These are phyloP conservation scores for Holotrichia oblita DNA, from an alignment of 1,140 invertebrate species.

Conservation along the genomic window DNA sequence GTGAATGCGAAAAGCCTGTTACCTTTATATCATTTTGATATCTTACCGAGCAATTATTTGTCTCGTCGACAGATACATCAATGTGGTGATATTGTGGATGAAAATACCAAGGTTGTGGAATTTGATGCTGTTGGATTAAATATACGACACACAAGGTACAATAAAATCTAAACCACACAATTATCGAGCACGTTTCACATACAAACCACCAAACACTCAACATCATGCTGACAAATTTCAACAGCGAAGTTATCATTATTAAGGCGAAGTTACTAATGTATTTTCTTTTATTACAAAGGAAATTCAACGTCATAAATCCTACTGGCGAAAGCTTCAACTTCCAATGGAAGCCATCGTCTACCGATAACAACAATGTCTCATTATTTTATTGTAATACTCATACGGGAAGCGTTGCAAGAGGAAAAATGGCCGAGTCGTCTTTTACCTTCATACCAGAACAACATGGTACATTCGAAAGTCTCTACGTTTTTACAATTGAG, in stretches of 20 bases:
- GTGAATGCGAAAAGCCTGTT: slow-evolving; percentile 57
- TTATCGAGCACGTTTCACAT: no score
- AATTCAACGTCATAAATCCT: slow-evolving; percentile 61
- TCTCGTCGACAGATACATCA: slow-evolving; percentile 49
- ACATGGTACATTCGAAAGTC: slow-evolving; percentile 60
- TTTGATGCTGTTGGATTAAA: slow-evolving; percentile 59
- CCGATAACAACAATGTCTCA: slow-evolving; percentile 48
- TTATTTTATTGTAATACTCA: slow-evolving; percentile 59
- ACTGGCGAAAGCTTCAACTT: slow-evolving; percentile 59
- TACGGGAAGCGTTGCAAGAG: slow-evolving; percentile 57
- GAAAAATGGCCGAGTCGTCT: slow-evolving; percentile 54
- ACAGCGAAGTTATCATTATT: no score
- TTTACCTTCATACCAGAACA: slow-evolving; percentile 61
- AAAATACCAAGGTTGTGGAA: slow-evolving; percentile 57
- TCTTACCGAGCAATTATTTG: slow-evolving; percentile 59
- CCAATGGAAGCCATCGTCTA: slow-evolving; percentile 54
- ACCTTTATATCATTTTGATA: slow-evolving; percentile 63
- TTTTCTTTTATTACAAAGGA: slow-evolving; percentile 49
- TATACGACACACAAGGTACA: slow-evolving; percentile 46
- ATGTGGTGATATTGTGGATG: slow-evolving; percentile 47
- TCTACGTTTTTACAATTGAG: slow-evolving; percentile 61
- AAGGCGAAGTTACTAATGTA: no score
- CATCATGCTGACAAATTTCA: no score
- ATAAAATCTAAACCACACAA: no score
- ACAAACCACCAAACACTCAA: no score